Evolutionary conservation across 2,888 invertebrate species (phyloP), one percentile per base, ranked within the genome.

Genomic region (Caenorhabditis macrosperma): DNA sequence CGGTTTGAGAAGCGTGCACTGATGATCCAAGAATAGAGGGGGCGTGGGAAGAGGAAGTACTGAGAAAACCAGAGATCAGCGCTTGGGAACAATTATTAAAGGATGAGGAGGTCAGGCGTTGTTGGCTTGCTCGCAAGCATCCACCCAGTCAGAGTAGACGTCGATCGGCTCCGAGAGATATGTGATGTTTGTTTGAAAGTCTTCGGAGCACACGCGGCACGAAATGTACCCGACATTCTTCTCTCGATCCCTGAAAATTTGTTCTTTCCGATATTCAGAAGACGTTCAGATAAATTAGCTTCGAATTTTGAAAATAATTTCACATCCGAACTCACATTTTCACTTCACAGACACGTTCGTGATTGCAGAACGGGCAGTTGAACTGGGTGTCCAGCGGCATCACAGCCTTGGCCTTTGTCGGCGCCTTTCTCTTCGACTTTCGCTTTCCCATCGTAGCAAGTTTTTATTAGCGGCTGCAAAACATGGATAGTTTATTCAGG

Each of bases 71-170:
- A 66, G 74, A 74, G 74, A 74, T 74, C 74, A 59, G 33, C 61
- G 60, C 68, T 35, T 57, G 35, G 41, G 44, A 52, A 38, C 22
- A 35, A 41, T 28, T 35, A n/a, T 20, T 46, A 30, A 55, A 50
- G 22, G 22, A 38, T 57, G 15, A 35, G 9, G 4, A n/a, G 28
- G 5, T 69, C 38, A 74, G 38, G 81, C 71, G 22, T 68, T 63
- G 52, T 81, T 99, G 69, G 97, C 97, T 88, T 93, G 94, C 93
- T 99, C 98, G 92, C 98, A 99, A 0, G 97, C 98, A 93, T 99
- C 98, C 78, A 99, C 97, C 98, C 98, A 99, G 91, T 98, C 97
- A 92, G 97, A 97, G 91, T 98, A 99, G 17, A 99, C 98, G 93
- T 99, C 99, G 85, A 99, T 94, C 6, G 98, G 95, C 91, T 99